Conservation (phyloP, 2,888 invertebrate genomes). For the Imbricaverruca yamaguchii region DNA sequence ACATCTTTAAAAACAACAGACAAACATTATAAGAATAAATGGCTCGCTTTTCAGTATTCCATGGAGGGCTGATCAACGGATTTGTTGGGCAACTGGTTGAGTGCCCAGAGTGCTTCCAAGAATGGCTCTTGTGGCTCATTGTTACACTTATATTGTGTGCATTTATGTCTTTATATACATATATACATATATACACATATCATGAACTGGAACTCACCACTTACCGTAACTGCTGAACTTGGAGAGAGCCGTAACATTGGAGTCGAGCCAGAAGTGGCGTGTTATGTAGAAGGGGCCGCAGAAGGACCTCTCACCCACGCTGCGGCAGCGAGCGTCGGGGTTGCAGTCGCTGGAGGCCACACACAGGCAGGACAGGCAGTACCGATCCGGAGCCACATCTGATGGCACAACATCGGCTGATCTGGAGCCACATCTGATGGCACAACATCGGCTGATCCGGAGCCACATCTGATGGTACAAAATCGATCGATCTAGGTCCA, state of each 20-base stretch:
- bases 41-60: too few species aligned
- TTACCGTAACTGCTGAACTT: background rate
- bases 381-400: background rate
- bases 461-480: background rate
- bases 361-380: conserved; percentile 15
- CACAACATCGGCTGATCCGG: too few species aligned
- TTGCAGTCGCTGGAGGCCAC: conserved; percentile 1
- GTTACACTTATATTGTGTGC: too few species aligned
- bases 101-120: too few species aligned
- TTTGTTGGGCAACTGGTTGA: too few species aligned
- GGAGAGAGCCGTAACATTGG: background rate
- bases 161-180: too few species aligned
- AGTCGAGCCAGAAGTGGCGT: conserved; percentile 2
- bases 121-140: too few species aligned
- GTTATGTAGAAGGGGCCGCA: conserved; percentile 12
- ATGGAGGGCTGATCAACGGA: too few species aligned
- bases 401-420: too few species aligned
- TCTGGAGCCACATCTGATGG: background rate
- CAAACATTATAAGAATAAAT: too few species aligned
- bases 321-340: background rate
- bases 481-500: background rate
- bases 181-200: too few species aligned
- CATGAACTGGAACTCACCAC: background rate
- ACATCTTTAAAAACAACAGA: too few species aligned
- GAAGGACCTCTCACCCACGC: background rate